Evolutionary conservation across 2,888 invertebrate species (phyloP), one percentile per base, ranked within the genome.

Genomic region (Chymomyza caudatula): DNA sequence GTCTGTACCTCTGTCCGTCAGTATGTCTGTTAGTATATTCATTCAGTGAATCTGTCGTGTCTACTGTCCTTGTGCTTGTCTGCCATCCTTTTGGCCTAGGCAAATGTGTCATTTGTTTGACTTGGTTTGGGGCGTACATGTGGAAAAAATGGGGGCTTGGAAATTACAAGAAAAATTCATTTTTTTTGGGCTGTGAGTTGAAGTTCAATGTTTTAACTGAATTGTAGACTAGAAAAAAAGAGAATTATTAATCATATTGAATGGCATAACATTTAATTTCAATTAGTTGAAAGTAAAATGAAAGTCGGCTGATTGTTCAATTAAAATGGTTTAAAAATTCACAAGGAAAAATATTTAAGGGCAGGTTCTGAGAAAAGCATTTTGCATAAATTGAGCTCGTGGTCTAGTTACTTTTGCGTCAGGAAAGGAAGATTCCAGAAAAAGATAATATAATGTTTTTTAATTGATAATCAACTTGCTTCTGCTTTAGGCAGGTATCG

Each of bases 51-150:
- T 6, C 47, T 37, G 29, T 37, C 47, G 19, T 6, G n/a, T 44
- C 54, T 25, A 13, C 17, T 15, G 20, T 8, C 29, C 55, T 29
- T n/a, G 11, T 42, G 17, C 2, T 22, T 13, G 43, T 8, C 13
- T 19, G 51, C 43, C 19, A 3, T 43, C 51, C 25, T 44, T 22
- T 37, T 25, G 23, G 8, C 13, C 57, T 57, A 44, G 43, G 13
- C 63, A 63, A 53, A 72, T 65, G 53, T 64, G 54, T 60, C 53
- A 68, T 47, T 76, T 37, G 11, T 1, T 11, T 37, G 29, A 2
- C 0, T 37, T 1, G 29, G 29, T 37, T 13, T 37, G 29, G 11
- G 2, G 8, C 29, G 11, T 37, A 2, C 2, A 37, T 11, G 11
- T 11, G 29, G 29, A 11, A 37, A 37, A 37, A 37, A 37, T 11